Evolutionary conservation across 2,113 vertebrate genomes (phyloP).

Genomic region (Nicator chloris): DNA sequence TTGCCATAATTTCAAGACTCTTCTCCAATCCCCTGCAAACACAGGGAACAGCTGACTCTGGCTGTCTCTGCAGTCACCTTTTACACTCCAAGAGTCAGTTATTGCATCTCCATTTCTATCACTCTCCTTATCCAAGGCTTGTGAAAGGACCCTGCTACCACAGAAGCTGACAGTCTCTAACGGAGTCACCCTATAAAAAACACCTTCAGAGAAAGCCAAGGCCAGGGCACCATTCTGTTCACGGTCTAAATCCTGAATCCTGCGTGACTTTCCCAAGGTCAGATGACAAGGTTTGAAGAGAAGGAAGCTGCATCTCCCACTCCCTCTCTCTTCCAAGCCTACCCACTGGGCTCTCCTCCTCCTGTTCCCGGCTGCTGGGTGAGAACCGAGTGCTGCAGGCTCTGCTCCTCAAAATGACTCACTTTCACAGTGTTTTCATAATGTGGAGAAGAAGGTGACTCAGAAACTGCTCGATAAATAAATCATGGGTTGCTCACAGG

Average conservation of each 20-base stretch:
- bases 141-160: neutral
- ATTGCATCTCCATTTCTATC: neutral
- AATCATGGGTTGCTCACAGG: slow-evolving; percentile 18
- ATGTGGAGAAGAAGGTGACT: slow-evolving; percentile 36
- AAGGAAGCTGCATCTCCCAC: neutral
- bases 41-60: neutral
- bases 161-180: neutral
- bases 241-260: neutral
- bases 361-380: neutral
- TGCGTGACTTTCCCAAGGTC: neutral
- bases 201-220: neutral
- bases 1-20: neutral
- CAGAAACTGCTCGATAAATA: slow-evolving; percentile 52
- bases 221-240: neutral
- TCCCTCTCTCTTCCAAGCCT: neutral
- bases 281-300: neutral
- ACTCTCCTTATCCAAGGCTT: neutral
- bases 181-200: neutral
- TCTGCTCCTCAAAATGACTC: slow-evolving; percentile 32
- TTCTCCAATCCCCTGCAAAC: neutral
- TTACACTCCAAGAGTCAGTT: neutral
- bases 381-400: neutral
- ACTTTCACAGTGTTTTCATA: slow-evolving; percentile 47
- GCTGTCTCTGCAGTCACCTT: neutral
- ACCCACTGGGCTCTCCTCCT: neutral